A percentile compares a stretch with the other conserved stretches of the same genome.
Conservation (phyloP, 2,888 invertebrate species). For the Bembecia ichneumoniformis region DNA sequence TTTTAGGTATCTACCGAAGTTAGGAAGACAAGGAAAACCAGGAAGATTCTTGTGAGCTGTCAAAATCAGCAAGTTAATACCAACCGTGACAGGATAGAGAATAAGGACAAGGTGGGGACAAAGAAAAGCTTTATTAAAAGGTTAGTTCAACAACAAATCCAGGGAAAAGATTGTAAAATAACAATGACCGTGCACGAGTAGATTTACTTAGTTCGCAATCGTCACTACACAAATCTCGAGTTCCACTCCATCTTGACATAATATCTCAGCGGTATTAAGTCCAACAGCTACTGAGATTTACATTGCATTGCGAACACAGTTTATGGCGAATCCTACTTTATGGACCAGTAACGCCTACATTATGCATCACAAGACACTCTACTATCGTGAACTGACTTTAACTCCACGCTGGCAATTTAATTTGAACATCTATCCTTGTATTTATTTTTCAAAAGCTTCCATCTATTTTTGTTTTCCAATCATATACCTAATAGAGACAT, state of each 20-base stretch:
- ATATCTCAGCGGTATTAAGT: background rate
- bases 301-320: conserved; percentile 18
- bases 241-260: background rate
- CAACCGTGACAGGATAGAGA: too few species aligned
- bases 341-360: conserved; percentile 25
- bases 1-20: too few species aligned
- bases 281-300: conserved; percentile 18
- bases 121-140: too few species aligned
- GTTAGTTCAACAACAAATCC: too few species aligned
- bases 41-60: too few species aligned
- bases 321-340: conserved; percentile 28
- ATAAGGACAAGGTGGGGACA: too few species aligned
- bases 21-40: too few species aligned
- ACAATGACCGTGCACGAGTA: background rate
- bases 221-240: conserved; percentile 9
- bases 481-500: too few species aligned
- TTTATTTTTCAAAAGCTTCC: too few species aligned
- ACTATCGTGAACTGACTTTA: background rate
- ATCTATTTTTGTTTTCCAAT: too few species aligned
- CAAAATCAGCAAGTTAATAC: too few species aligned
- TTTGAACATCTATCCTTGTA: too few species aligned
- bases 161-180: background rate
- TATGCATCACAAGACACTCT: background rate
- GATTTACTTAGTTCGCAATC: conserved; percentile 9
- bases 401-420: background rate